Base-by-base conservation (phyloP, 2,797 vertebrate genomes). In the Caiman crocodilus region DNA sequence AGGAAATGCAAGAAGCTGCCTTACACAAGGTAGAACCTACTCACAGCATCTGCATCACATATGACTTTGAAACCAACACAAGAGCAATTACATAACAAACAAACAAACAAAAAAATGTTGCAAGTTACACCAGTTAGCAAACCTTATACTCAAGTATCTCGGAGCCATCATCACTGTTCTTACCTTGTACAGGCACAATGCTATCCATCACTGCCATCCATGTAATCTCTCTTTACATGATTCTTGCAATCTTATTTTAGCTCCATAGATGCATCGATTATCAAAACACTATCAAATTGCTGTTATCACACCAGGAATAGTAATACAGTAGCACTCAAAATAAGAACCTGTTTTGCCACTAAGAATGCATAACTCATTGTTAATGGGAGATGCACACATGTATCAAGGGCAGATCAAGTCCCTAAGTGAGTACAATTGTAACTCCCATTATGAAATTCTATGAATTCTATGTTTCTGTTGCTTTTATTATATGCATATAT, bases 271-370 rank as follows among this genome's bases (percentile, higher is more conserved):
- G 94, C 83, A 96, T 95, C 95, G 96, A 93, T 97, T 97, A 97
- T 97, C 84, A 78, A 56, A 91, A 96, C 42, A 85, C 96, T 95
- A 92, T 59, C 95, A 95, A 94, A 96, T 84, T 87, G 92, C 96
- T 96, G 96, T 98, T 97, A 97, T 97, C 98, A 97, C 97, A 97
- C 97, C 94, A 79, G 97, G 97, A 94, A 96, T 89, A 92, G 96
- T 95, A 96, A 97, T 87, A 91, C 75, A 93, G 85, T 73, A 95
- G 93, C 94, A 92, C 94, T 97, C 85, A 93, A 90, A 95, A 94
- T 93, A 96, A 92, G 97, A 96, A 96, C 94, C 95, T 96, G 93
- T 94, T 96, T 90, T 95, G 89, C 95, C 93, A 94, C 96, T 94
- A 97, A 90, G 91, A 89, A 79, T 42, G 71, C 0, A 0, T 79